Conservation (phyloP, 1,140 invertebrate genomes). For the Neomicropteryx cornuta region DNA sequence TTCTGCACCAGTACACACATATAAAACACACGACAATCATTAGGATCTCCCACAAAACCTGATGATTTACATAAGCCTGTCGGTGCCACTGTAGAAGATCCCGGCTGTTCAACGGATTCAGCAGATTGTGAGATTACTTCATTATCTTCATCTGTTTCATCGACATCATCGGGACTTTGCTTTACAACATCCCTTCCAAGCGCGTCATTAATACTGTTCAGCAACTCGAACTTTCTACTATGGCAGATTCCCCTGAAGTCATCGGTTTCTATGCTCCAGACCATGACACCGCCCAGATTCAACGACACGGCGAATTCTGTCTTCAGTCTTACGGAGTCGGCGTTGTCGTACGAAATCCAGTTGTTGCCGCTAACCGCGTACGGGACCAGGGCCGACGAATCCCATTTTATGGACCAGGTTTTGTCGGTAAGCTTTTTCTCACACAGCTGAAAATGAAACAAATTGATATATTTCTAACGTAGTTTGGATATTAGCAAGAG, state of each 20-base stretch:
- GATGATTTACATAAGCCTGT: conserved; percentile 1
- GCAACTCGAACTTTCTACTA: conserved; percentile 31
- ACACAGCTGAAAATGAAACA: conserved; percentile 20
- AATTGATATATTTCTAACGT: background rate
- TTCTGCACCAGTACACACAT: conserved; percentile 1
- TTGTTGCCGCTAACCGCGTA: conserved; percentile 51
- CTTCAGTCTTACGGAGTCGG: conserved; percentile 41
- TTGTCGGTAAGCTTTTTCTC: conserved; percentile 18
- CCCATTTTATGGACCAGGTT: conserved; percentile 22
- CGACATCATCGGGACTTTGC: background rate
- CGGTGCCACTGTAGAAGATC: no score
- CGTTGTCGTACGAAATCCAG: conserved; percentile 70
- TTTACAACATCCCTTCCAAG: conserved; percentile 7
- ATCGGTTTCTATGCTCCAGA: conserved; percentile 66
- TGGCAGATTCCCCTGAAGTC: conserved; percentile 53
- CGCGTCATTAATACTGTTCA: conserved; percentile 24
- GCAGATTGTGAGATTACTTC: background rate
- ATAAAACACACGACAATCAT: conserved; percentile 6
- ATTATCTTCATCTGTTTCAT: background rate
- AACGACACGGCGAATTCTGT: conserved; percentile 37
- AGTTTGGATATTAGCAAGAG: background rate
- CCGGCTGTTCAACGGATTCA: background rate
- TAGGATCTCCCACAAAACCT: conserved; percentile 5
- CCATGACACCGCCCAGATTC: conserved; percentile 52
- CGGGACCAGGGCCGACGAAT: conserved; percentile 44